Evolutionary conservation across 1,140 invertebrate species (phyloP).

Genomic region (Cydia splendana): DNA sequence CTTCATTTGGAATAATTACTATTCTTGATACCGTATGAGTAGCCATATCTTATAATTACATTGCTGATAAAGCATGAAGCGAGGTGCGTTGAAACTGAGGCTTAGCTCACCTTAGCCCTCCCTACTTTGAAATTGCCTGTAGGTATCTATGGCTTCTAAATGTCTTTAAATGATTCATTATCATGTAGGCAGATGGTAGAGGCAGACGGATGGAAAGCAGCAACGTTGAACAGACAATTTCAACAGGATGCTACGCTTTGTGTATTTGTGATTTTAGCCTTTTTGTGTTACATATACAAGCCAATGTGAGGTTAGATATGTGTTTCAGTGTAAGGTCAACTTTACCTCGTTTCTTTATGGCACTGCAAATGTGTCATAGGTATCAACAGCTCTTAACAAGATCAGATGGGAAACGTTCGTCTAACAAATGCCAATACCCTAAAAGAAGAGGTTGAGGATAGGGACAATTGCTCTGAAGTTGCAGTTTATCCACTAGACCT

Average conservation of each 20-base stretch:
- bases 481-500: neutral
- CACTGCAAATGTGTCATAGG: slow-evolving; percentile 34
- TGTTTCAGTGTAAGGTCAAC: slow-evolving; percentile 18
- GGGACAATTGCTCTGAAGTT: neutral
- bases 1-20: too few species aligned
- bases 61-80: slow-evolving; percentile 45
- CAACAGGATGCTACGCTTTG: neutral
- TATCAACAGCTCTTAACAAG: neutral
- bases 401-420: neutral
- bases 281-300: neutral
- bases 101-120: slow-evolving; percentile 49
- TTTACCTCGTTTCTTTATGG: slow-evolving; percentile 60
- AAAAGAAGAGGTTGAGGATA: slow-evolving; percentile 3
- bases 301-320: slow-evolving; percentile 8
- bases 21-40: neutral
- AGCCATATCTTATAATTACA: slow-evolving; percentile 8
- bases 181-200: neutral
- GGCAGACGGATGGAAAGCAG: neutral
- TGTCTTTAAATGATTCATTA: neutral
- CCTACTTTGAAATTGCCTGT: slow-evolving; percentile 29
- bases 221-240: neutral
- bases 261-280: slow-evolving; percentile 19
- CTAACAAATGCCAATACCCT: neutral
- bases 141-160: neutral
- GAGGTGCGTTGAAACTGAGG: slow-evolving; percentile 69